Evolutionary conservation across 2,888 invertebrate species (phyloP), one percentile per base, ranked within the genome.

Genomic region (Cephalotes varians): DNA sequence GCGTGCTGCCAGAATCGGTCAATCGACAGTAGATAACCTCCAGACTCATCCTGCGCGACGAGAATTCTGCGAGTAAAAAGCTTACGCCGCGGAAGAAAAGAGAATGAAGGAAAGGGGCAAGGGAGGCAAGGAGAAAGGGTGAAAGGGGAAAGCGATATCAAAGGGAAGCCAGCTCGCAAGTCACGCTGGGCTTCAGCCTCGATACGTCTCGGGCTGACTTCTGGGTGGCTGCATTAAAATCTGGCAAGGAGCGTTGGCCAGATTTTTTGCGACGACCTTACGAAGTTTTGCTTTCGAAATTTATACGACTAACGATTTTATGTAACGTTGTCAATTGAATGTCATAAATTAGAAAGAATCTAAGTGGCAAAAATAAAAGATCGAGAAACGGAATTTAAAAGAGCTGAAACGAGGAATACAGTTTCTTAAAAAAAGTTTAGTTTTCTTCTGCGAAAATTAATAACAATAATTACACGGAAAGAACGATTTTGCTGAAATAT

Each of bases 1-100:
- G 92, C 92, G 60, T 64, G 73, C 76, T 85, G 91, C 92, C 92
- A 91, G 87, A 87, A 86, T 82, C 89, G 89, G 92, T 92, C 92
- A 92, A 92, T 92, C 92, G 91, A 86, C 88, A 88, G 90, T 91
- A 91, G 91, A 91, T 91, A 92, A 91, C 91, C 88, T 83, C 84
- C 82, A 82, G 83, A 76, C 85, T 89, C 83, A 72, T 80, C 81
- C 83, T 34, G 74, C 74, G 37, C 77, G 71, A 77, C 69, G 80
- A 80, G 71, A 81, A 86, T 80, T 72, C 56, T 69, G 51, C 67
- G 76, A 84, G 74, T 72, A 64, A 86, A 86, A 84, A 84, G 81
- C 71, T 77, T 56, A 54, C 77, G 77, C 18, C 73, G 64, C 40
- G 69, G 60, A 82, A 67, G 67, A 73, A 73, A 80, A 25, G 51